A percentile compares a stretch with the other conserved stretches of the same genome.
phyloP scores from a whole-genome alignment of 1,140 invertebrate genomes.

The Manduca sexta region DNA sequence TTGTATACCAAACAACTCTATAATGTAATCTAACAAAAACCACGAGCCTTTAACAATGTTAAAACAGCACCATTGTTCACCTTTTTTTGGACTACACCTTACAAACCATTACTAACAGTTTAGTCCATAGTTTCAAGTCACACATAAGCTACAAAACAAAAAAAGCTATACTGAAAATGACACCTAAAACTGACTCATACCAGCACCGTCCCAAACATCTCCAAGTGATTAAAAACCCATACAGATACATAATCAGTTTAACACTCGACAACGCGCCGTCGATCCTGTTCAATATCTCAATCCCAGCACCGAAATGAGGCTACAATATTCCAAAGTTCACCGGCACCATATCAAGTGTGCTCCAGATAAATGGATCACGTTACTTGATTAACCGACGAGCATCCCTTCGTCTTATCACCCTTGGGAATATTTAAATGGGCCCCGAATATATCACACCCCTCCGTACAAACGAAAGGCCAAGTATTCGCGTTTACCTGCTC shows the following conservation, averaged over 20 bases:
- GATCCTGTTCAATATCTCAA: slow-evolving; percentile 42
- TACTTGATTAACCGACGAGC: slow-evolving; percentile 69
- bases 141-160: too few relatives aligned
- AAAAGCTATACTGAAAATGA: too few relatives aligned
- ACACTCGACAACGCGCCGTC: slow-evolving; percentile 17
- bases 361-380: slow-evolving; percentile 70
- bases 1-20: too few relatives aligned
- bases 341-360: slow-evolving; percentile 63
- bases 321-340: slow-evolving; percentile 62
- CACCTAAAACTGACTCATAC: too few relatives aligned
- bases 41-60: too few relatives aligned
- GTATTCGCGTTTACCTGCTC: slow-evolving; percentile 48
- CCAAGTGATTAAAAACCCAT: not conserved
- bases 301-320: slow-evolving; percentile 45
- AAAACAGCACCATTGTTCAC: too few relatives aligned
- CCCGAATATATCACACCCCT: slow-evolving; percentile 60
- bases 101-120: too few relatives aligned
- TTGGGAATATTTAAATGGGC: slow-evolving; percentile 68
- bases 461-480: slow-evolving; percentile 40
- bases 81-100: too few relatives aligned
- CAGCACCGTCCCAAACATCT: not conserved
- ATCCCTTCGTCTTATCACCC: slow-evolving; percentile 65
- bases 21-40: too few relatives aligned
- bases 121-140: too few relatives aligned
- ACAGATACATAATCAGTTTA: not conserved